Base-by-base conservation (phyloP, 2,888 invertebrate genomes). In the Phortica okadai region DNA sequence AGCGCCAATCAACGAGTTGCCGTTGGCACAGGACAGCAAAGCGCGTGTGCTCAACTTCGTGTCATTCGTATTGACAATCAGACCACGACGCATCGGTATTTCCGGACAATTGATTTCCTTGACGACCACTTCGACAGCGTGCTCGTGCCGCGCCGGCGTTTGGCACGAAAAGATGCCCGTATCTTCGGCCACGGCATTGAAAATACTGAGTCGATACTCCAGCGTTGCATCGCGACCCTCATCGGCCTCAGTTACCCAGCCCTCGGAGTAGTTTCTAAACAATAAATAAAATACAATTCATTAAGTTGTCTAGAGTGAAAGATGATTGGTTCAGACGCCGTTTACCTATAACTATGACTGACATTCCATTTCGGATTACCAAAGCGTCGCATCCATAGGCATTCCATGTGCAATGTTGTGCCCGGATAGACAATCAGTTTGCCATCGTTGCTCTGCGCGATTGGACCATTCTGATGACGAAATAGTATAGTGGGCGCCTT, bases 351-450 rank as follows among this genome's bases (percentile, higher is more conserved):
- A 83, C 93, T 93, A 83, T 94, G 94, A 70, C 94, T 95, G 82
- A 95, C 93, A 78, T 95, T 95, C 97, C 97, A 97, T 90, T 95
- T 96, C 0, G 97, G 97, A 84, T 95, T 95, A 0, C 97, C 97
- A 89, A 96, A 96, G 76, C 96, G 93, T 78, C 96, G 92, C 92
- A 96, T 96, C 96, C 97, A 97, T 10, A 97, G 92, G 83, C 97
- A 97, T 90, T 97, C 97, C 95, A 97, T 96, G 88, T 97, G 97
- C 50, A 97, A 92, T 16, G 95, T 95, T 0, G 96, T 95, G 0
- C 97, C 97, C 0, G 97, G 97, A 91, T 96, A 97, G 0, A 97
- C 96, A 77, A 97, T 94, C 70, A 97, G 92, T 82, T 95, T 95
- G 1, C 97, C 97, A 84, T 97, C 96, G 82, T 96, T 96, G 67